Conservation (phyloP, 2,113 vertebrate genomes). For the Poeciliopsis retropinna region DNA sequence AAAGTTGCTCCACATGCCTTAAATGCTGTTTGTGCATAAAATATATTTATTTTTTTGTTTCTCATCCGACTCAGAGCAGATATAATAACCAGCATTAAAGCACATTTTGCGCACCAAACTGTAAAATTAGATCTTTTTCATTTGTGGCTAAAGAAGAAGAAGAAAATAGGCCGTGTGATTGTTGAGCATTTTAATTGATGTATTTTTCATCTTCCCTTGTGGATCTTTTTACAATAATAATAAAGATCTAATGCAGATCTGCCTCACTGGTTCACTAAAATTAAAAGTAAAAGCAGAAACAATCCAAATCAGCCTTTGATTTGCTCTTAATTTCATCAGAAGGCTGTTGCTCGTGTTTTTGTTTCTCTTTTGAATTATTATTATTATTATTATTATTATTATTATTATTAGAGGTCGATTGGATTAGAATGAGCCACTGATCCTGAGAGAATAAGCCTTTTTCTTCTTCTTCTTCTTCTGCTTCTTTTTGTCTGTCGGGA, state of each 20-base stretch:
- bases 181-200: slow-evolving; percentile 70
- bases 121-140: slow-evolving; percentile 30
- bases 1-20: slow-evolving; percentile 41
- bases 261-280: slow-evolving; percentile 49
- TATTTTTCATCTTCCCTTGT: slow-evolving; percentile 66
- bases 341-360: slow-evolving; percentile 85
- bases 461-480: slow-evolving; percentile 86
- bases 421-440: slow-evolving; percentile 98
- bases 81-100: slow-evolving; percentile 45
- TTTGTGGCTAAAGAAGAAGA: slow-evolving; percentile 21
- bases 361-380: slow-evolving; percentile 86
- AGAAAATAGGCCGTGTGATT: slow-evolving; percentile 64
- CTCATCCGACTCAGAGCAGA: slow-evolving; percentile 33
- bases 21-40: slow-evolving; percentile 50
- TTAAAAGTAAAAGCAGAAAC: slow-evolving; percentile 50
- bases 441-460: slow-evolving; percentile 94
- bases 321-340: slow-evolving; percentile 98
- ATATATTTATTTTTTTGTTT: slow-evolving; percentile 8
- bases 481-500: slow-evolving; percentile 89
- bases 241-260: slow-evolving; percentile 20
- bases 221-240: slow-evolving; percentile 30
- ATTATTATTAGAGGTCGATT: slow-evolving; percentile 84
- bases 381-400: slow-evolving; percentile 26
- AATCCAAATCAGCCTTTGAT: slow-evolving; percentile 93
- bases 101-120: slow-evolving; percentile 36